Percentiles rank a stretch among this genome's conserved stretches.
These are phyloP conservation scores for Ornithoptera alexandrae DNA, from an alignment of 2,888 invertebrate species.

Conservation along the genomic window DNA sequence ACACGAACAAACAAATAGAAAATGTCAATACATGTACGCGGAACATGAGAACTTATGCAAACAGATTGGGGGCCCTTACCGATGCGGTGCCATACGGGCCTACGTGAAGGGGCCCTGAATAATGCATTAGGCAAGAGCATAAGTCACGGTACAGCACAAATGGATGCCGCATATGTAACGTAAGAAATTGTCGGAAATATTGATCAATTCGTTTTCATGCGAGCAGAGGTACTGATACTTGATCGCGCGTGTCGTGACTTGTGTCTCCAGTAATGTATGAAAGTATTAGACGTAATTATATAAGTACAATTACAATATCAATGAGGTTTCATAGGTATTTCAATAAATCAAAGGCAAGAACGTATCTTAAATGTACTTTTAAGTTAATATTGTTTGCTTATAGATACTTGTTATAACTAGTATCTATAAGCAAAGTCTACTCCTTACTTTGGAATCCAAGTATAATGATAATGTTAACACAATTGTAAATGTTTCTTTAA, in stretches of 20 bases:
- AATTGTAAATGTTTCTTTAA: no score
- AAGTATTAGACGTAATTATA: neutral
- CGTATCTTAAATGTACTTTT: no score
- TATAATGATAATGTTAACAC: no score
- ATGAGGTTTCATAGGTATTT: neutral
- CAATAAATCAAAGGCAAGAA: no score
- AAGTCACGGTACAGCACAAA: conserved; percentile 22
- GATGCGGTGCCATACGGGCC: conserved; percentile 18
- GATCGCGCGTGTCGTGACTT: conserved; percentile 17
- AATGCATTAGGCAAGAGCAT: conserved; percentile 27
- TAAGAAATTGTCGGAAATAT: conserved; percentile 26
- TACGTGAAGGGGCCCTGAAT: conserved; percentile 24
- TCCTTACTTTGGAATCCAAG: no score
- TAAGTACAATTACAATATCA: neutral
- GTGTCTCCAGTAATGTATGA: conserved; percentile 11
- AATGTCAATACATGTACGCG: conserved; percentile 24
- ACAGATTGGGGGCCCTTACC: conserved; percentile 24
- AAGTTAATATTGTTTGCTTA: no score
- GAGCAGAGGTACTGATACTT: conserved; percentile 13
- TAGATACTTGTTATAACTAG: no score
- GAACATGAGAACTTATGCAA: conserved; percentile 23
- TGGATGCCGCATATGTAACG: conserved; percentile 19
- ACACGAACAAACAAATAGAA: conserved; percentile 18
- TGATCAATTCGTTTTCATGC: conserved; percentile 24
- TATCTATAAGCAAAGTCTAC: no score